Evolutionary conservation across 64 coral and sea anemone species (phyloP).

Genomic region (Actinia equina): DNA sequence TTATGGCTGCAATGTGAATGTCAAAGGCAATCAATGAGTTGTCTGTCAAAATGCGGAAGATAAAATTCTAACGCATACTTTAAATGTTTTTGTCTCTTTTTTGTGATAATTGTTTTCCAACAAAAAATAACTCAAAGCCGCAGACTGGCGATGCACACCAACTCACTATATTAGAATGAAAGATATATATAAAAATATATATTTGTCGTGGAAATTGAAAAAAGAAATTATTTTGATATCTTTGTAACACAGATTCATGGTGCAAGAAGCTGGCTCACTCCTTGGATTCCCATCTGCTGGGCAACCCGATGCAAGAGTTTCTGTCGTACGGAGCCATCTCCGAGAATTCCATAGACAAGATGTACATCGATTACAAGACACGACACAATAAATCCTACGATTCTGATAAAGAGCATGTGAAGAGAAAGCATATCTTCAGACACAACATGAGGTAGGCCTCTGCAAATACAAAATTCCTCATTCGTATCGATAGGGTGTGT

Average conservation of each 20-base stretch:
- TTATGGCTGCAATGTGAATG: too few relatives aligned
- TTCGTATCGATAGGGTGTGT: not conserved
- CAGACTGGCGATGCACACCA: too few relatives aligned
- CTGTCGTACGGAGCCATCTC: conserved; percentile 64
- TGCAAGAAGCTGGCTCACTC: conserved; percentile 89
- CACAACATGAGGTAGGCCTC: conserved; percentile 87
- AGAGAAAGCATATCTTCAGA: conserved; percentile 89
- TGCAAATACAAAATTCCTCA: not conserved
- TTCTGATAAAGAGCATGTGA: conserved; percentile 67
- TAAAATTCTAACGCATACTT: too few relatives aligned
- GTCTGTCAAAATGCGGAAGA: too few relatives aligned
- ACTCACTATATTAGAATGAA: too few relatives aligned
- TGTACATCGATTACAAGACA: conserved; percentile 73
- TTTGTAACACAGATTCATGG: conserved; percentile 57
- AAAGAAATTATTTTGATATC: not conserved
- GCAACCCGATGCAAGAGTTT: conserved; percentile 98
- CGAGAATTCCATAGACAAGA: conserved; percentile 69
- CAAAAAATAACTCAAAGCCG: too few relatives aligned
- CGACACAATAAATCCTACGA: conserved; percentile 72
- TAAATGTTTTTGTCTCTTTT: too few relatives aligned
- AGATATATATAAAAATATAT: too few relatives aligned
- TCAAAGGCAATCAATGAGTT: too few relatives aligned
- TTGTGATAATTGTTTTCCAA: too few relatives aligned
- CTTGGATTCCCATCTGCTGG: conserved; percentile 77
- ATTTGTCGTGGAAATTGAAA: not conserved